Base-by-base conservation (phyloP, 2,797 vertebrate species). In the Toxotes lorentzi region DNA sequence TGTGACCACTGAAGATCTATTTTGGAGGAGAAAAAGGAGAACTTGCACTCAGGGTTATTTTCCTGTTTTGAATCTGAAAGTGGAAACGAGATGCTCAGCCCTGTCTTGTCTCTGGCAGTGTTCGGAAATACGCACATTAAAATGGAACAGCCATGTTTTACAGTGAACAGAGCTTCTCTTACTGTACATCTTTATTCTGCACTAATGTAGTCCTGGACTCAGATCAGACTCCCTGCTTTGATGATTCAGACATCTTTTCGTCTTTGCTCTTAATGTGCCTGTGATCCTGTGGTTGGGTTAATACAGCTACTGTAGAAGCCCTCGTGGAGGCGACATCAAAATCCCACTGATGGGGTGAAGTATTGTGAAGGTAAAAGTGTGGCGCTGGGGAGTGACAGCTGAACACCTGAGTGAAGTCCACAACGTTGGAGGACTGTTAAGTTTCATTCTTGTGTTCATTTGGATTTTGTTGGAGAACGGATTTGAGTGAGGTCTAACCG, bases 361-460 rank as follows among this genome's bases (percentile, higher is more conserved):
- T 1, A 27, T 17, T 2, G 4, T 68, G 8, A 53, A 23, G 17
- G 19, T 23, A 14, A 67, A 41, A 17, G 13, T 23, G 19, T 4
- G 23, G 54, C 59, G 40, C 58, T 54, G 48, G 70, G 30, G 65
- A 30, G 53, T 21, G 57, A 56, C 48, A 23, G 61, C 62, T 67
- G 16, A 64, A 51, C 64, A 70, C 60, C 79, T 71, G 79, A 71
- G 59, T 41, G 24, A 73, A 30, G 48, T 61, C 32, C 48, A 62
- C 19, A 21, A 40, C 47, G 23, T 41, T n/a, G 10, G 16, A 5
- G 41, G 41, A 43, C 3, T 43, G 13, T 43, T 43, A 5, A 62
- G 30, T 59, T 47, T 32, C 3, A 10, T 38, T 24, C 0, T 5
- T 17, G 6, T 7, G 40, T 11, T 16, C 2, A 30, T 51, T 54